Evolutionary conservation across 2,888 invertebrate species (phyloP).

Genomic region (Macaria notata): DNA sequence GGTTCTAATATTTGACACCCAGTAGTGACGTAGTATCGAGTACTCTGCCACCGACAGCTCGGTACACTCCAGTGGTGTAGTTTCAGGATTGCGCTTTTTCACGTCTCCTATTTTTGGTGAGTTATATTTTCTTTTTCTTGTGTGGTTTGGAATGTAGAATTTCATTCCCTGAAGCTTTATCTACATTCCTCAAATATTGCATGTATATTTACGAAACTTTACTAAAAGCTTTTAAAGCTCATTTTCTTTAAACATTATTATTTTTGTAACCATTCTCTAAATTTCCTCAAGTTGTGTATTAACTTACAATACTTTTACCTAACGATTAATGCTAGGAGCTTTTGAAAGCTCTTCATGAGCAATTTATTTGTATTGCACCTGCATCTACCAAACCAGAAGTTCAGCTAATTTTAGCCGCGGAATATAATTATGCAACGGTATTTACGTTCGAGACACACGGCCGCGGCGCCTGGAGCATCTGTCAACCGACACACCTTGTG

Average conservation of each 20-base stretch:
- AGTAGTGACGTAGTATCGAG: slow-evolving; percentile 44
- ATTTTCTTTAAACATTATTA: no score
- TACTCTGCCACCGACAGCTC: slow-evolving; percentile 32
- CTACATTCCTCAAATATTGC: no score
- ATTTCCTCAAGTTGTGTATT: no score
- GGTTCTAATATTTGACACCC: slow-evolving; percentile 39
- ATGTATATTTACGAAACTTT: no score
- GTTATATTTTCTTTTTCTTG: slow-evolving; percentile 33
- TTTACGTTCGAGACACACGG: slow-evolving; percentile 35
- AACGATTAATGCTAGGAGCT: no score
- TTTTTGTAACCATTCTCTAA: no score
- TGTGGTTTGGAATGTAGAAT: background rate
- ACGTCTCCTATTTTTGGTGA: slow-evolving; percentile 47
- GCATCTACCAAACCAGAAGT: slow-evolving; percentile 9
- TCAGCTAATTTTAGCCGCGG: slow-evolving; percentile 20
- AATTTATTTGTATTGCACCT: no score
- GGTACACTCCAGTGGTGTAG: slow-evolving; percentile 42
- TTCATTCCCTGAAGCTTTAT: no score
- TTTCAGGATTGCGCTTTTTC: slow-evolving; percentile 50
- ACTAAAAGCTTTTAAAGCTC: no score
- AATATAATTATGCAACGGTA: slow-evolving; percentile 22
- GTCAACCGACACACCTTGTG: slow-evolving; percentile 30
- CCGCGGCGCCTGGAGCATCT: slow-evolving; percentile 39
- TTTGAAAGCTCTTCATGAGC: no score
- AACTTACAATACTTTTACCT: no score